Conservation (phyloP, 2,888 invertebrate species). For the Psylliodes chrysocephalus region DNA sequence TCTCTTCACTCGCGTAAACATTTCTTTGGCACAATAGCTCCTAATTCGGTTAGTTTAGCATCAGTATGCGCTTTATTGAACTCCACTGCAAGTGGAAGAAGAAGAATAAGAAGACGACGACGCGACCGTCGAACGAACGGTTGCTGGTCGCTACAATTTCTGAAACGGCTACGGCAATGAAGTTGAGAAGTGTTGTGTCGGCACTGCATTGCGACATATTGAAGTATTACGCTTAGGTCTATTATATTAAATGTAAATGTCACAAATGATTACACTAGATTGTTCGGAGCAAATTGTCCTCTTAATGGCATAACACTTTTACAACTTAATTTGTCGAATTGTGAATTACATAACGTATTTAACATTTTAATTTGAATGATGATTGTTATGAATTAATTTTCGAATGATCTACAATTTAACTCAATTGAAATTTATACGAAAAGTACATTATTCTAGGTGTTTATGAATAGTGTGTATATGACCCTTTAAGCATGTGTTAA, state of each 20-base stretch:
- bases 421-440: too few species aligned
- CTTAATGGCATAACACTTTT: not conserved
- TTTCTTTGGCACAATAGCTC: conserved; percentile 33
- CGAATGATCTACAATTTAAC: too few species aligned
- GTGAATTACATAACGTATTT: too few species aligned
- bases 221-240: conserved; percentile 1
- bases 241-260: conserved; percentile 15
- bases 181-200: conserved; percentile 49
- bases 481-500: too few species aligned
- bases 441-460: too few species aligned
- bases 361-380: too few species aligned
- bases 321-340: conserved; percentile 1
- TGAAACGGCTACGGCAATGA: conserved; percentile 27
- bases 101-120: conserved; percentile 7
- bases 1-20: conserved; percentile 19
- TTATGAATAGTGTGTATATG: too few species aligned
- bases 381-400: too few species aligned
- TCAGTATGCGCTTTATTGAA: conserved; percentile 33
- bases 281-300: conserved; percentile 1
- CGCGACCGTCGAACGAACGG: not conserved
- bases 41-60: conserved; percentile 31
- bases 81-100: conserved; percentile 22
- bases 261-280: conserved; percentile 6
- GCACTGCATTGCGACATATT: conserved; percentile 61
- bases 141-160: conserved; percentile 38